Conservation (phyloP, 2,113 vertebrate genomes). For the Psophia crepitans region DNA sequence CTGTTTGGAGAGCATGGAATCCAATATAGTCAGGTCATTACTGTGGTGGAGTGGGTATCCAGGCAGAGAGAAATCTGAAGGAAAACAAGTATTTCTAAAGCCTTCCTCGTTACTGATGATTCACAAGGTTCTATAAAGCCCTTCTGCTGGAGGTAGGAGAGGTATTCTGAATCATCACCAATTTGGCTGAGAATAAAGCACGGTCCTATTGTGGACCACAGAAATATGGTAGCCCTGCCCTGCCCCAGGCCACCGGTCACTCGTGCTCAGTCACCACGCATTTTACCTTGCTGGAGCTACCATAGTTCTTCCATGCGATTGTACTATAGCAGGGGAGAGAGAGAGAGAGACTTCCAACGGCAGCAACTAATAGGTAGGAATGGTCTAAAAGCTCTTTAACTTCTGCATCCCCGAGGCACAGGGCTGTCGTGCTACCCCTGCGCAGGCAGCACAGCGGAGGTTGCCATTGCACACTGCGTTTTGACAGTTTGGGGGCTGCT, state of each 20-base stretch:
- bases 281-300: neutral
- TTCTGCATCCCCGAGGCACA: neutral
- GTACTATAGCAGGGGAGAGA: neutral
- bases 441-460: neutral
- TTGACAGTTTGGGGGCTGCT: neutral
- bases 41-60: neutral
- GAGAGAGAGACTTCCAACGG: neutral
- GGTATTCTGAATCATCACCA: neutral
- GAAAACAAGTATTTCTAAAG: neutral
- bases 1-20: slow-evolving; percentile 36
- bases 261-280: accelerated
- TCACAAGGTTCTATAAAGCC: neutral
- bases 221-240: accelerated
- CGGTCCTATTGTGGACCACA: accelerated
- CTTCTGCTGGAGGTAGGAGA: neutral
- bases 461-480: neutral
- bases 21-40: slow-evolving; percentile 11
- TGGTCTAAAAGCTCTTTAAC: neutral
- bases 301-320: accelerated
- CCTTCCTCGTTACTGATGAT: neutral
- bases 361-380: too few species aligned
- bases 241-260: neutral
- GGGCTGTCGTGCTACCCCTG: neutral
- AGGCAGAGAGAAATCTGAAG: neutral
- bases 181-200: accelerated